phyloP scores from a whole-genome alignment of 2,888 invertebrate species.

The Eristalinus sepulchralis region DNA sequence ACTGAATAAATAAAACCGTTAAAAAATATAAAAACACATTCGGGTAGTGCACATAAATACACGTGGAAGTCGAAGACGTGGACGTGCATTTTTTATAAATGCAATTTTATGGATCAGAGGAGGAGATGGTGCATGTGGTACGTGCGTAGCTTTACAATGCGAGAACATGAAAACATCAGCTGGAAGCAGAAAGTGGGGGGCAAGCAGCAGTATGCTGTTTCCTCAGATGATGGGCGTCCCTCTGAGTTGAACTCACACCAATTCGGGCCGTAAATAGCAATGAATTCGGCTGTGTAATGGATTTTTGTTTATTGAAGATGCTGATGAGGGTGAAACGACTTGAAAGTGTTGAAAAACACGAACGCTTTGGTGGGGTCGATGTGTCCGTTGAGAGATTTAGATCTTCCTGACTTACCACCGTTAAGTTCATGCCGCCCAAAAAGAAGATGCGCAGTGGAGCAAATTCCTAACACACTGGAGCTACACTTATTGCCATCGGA shows the following conservation, averaged over 20 bases:
- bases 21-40: not conserved
- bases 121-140: not conserved
- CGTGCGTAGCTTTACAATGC: conserved; percentile 2
- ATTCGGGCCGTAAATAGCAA: not conserved
- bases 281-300: not conserved
- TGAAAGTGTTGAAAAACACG: too few species aligned
- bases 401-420: too few species aligned
- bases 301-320: not conserved
- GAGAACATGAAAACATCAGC: not conserved
- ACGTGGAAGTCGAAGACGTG: conserved; percentile 16
- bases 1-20: conserved; percentile 45
- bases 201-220: conserved; percentile 15
- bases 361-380: too few species aligned
- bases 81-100: conserved; percentile 17
- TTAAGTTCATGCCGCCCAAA: too few species aligned
- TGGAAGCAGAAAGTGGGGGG: not conserved
- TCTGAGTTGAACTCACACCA: not conserved
- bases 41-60: conserved; percentile 18
- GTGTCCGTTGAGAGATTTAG: too few species aligned
- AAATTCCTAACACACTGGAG: too few species aligned
- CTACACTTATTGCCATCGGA: too few species aligned
- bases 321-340: not conserved
- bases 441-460: too few species aligned
- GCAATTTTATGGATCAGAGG: conserved; percentile 24
- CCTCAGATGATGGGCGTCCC: not conserved